Evolutionary conservation across 2,888 invertebrate species (phyloP).

Genomic region (Spilosoma lubricipeda): DNA sequence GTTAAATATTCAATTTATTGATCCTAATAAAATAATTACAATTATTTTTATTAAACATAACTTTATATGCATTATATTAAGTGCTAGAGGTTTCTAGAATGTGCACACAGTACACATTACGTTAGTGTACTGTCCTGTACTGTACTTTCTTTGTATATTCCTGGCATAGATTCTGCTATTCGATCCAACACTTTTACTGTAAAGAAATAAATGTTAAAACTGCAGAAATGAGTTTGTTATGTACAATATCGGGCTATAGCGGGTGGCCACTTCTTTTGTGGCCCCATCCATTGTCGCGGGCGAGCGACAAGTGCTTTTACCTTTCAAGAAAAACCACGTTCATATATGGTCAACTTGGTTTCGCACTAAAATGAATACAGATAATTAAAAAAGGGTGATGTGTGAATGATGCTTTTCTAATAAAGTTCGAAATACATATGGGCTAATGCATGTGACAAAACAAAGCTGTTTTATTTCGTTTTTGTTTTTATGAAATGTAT

Average conservation of each 20-base stretch:
- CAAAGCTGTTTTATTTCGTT: neutral
- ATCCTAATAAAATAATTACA: too few species aligned
- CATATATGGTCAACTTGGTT: constrained; percentile 40
- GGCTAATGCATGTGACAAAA: too few species aligned
- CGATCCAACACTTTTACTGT: constrained; percentile 8
- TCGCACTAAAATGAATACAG: neutral
- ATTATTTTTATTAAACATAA: too few species aligned
- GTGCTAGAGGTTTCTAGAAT: neutral
- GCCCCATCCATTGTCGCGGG: constrained; percentile 63
- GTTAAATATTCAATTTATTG: too few species aligned
- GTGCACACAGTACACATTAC: neutral
- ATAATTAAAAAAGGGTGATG: neutral
- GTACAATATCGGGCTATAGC: constrained; percentile 37
- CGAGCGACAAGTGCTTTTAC: constrained; percentile 68
- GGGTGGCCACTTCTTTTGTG: constrained; percentile 59
- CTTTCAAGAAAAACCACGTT: constrained; percentile 57
- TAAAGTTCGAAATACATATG: neutral
- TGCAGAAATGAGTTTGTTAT: constrained; percentile 22
- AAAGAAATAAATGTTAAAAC: constrained; percentile 20
- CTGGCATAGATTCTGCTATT: neutral
- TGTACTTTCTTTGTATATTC: constrained; percentile 1
- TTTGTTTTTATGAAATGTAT: neutral
- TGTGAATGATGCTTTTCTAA: neutral
- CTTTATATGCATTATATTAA: neutral
- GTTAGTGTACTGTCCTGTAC: neutral